phyloP scores from a whole-genome alignment of 2,797 vertebrate species.

The Austrolebias charrua region DNA sequence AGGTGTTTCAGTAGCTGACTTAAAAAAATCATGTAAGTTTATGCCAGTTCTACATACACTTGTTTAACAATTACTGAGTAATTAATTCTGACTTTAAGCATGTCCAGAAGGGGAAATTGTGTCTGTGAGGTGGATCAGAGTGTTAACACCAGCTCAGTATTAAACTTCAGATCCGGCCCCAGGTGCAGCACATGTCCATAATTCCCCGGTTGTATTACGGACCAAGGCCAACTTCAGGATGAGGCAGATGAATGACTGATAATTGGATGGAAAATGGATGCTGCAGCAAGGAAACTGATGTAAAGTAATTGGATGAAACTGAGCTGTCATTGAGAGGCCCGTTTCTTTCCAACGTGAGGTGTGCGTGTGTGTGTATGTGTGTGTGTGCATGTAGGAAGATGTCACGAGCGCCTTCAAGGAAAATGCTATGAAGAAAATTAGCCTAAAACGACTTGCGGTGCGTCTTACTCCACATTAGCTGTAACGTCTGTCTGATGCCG shows the following conservation, averaged over 20 bases:
- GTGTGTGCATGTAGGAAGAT: slow-evolving; percentile 31
- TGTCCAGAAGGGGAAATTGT: slow-evolving; percentile 1
- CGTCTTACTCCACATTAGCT: slow-evolving; percentile 17
- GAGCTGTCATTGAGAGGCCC: slow-evolving; percentile 30
- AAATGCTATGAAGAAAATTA: slow-evolving; percentile 40
- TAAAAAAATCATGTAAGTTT: background rate
- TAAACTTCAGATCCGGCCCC: slow-evolving; percentile 2
- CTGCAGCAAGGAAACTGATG: slow-evolving; percentile 16
- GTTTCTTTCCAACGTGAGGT: slow-evolving; percentile 2
- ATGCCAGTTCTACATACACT: slow-evolving; percentile 7
- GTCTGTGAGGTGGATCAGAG: background rate
- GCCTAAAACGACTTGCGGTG: slow-evolving; percentile 15
- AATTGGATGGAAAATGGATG: slow-evolving; percentile 58
- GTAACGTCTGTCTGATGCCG: slow-evolving; percentile 1
- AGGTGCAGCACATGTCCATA: slow-evolving; percentile 60
- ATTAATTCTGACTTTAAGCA: slow-evolving; percentile 22
- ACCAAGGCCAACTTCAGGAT: slow-evolving; percentile 33
- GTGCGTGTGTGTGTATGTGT: background rate
- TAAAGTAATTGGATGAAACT: slow-evolving; percentile 36
- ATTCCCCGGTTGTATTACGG: slow-evolving; percentile 38
- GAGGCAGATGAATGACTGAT: slow-evolving; percentile 38
- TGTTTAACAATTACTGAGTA: background rate
- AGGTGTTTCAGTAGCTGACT: no score
- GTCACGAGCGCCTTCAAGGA: slow-evolving; percentile 22
- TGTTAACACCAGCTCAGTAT: background rate